These are phyloP conservation scores for Phyllotreta striolata DNA, from an alignment of 2,888 invertebrate genomes.

Conservation along the genomic window DNA sequence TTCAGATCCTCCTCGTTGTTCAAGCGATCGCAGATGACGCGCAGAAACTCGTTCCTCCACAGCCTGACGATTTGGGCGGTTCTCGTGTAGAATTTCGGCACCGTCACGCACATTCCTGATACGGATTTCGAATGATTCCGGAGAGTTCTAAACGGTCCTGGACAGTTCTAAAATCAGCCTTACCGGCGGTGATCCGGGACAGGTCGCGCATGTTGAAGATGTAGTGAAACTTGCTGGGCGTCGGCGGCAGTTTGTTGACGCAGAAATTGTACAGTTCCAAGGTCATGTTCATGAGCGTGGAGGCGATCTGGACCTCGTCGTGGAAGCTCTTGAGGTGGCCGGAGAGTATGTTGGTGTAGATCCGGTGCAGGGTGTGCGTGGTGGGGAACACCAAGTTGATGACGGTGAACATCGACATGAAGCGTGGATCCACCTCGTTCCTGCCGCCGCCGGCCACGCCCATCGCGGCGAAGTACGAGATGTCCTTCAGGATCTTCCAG, in stretches of 20 bases:
- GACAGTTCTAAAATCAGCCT: neutral
- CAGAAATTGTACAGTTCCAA: conserved; percentile 83
- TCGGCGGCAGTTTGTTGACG: conserved; percentile 83
- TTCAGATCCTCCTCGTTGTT: conserved; percentile 74
- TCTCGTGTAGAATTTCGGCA: conserved; percentile 73
- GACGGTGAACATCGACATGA: conserved; percentile 88
- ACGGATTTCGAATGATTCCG: no score
- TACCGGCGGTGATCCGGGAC: conserved; percentile 76
- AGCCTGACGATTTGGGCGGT: conserved; percentile 78
- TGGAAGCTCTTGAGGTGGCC: conserved; percentile 81
- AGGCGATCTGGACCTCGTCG: conserved; percentile 71
- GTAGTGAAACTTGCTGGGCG: conserved; percentile 94
- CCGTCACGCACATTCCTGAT: conserved; percentile 76
- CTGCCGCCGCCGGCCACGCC: conserved; percentile 89
- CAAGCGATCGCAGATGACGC: conserved; percentile 88
- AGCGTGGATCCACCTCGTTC: conserved; percentile 89
- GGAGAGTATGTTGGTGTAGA: conserved; percentile 81
- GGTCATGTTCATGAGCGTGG: conserved; percentile 78
- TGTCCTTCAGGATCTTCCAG: conserved; percentile 88
- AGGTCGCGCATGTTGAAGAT: conserved; percentile 92
- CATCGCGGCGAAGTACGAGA: conserved; percentile 84
- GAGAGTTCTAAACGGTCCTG: no score
- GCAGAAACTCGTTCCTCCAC: conserved; percentile 90
- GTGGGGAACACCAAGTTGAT: conserved; percentile 88
- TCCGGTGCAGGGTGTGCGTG: conserved; percentile 77